Base-by-base conservation (phyloP, 2,797 vertebrate genomes). In the Pyrocephalus nanus region DNA sequence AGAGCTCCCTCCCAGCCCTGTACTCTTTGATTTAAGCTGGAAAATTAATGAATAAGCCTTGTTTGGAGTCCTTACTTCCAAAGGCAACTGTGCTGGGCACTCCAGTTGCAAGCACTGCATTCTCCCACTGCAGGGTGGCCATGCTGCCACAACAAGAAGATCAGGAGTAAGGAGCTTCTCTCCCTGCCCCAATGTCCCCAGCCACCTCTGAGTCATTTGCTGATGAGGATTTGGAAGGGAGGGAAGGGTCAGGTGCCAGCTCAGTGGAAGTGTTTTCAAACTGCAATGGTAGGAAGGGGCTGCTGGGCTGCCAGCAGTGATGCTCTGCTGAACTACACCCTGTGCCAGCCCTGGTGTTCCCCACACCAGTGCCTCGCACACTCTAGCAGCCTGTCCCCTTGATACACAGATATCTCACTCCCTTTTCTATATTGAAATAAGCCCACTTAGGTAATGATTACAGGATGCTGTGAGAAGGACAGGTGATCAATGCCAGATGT, bases 221-320 rank as follows among this genome's bases (percentile, higher is more conserved):
- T 54, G 34, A n/a, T 75, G 60, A 25, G 23, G 15, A 7, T 43
- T 83, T 62, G n/a, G 26, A 7, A 17, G 10, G 30, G 8, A 45
- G 18, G 40, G 29, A 74, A 74, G 50, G 11, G 75, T 53, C 36
- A 55, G 43, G n/a, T 79, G 27, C 38, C 21, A 12, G 29, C 53
- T 77, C 58, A 80, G 12, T 7, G 3, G 48, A 45, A 54, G 12
- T 6, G 1, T 51, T 92, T 67, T 17, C 53, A 40, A 50, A 42
- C 42, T 0, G 0, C 60, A 47, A 25, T 20, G 42, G 8, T 12
- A 27, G 43, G n/a, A 73, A 58, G 20, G 29, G 40, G 25, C 1
- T 5, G 51, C 45, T 0, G 1, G 43, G 58, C 60, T 70, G n/a
- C 38, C 16, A 6, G 64, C 54, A 67, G 71, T 30, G 43, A 0